phyloP scores from a whole-genome alignment of 2,888 invertebrate species.

The Tetheella fluctuosa region DNA sequence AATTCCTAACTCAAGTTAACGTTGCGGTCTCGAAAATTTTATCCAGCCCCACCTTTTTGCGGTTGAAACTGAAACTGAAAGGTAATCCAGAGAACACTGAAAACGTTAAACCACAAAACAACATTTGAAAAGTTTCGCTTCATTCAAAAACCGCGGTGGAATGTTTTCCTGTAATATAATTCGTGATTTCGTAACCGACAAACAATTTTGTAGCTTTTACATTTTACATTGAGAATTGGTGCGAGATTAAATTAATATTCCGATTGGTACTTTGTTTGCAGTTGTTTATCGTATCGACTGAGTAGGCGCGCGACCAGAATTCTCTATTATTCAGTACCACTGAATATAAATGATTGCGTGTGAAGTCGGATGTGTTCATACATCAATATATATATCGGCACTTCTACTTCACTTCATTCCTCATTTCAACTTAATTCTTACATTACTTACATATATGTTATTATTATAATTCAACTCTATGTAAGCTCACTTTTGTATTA shows the following conservation, averaged over 20 bases:
- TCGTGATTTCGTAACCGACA: conserved; percentile 47
- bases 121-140: conserved; percentile 59
- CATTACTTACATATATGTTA: neutral
- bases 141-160: conserved; percentile 49
- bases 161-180: conserved; percentile 47
- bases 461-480: neutral
- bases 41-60: conserved; percentile 43
- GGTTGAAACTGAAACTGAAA: conserved; percentile 56
- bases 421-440: conserved; percentile 1
- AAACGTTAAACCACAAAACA: conserved; percentile 59
- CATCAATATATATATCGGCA: neutral
- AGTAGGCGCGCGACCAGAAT: conserved; percentile 35
- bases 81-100: conserved; percentile 58
- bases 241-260: conserved; percentile 49
- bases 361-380: conserved; percentile 22
- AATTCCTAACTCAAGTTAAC: conserved; percentile 45
- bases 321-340: conserved; percentile 41
- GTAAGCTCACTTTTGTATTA: neutral
- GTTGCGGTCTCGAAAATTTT: conserved; percentile 40
- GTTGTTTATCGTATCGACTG: conserved; percentile 39
- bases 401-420: conserved; percentile 1
- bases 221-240: conserved; percentile 32
- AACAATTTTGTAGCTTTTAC: conserved; percentile 39
- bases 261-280: conserved; percentile 27
- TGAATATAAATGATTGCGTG: conserved; percentile 40